Evolutionary conservation across 2,113 vertebrate species (phyloP).

Genomic region (Ploceus nigricollis): DNA sequence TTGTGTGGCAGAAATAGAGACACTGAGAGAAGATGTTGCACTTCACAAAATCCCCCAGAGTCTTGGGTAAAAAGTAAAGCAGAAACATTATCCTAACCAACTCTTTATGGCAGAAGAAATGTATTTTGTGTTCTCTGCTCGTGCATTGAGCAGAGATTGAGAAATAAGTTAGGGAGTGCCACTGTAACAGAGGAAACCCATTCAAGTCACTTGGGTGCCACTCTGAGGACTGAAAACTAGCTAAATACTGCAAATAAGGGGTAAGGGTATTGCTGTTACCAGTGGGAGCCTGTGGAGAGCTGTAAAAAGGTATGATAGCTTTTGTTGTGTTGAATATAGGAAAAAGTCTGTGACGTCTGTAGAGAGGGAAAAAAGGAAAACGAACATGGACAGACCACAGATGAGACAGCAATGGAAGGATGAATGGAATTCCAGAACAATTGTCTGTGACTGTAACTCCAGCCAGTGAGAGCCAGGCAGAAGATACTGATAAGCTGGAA

Average conservation of each 20-base stretch:
- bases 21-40: neutral
- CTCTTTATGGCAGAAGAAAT: neutral
- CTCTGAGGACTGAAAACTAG: neutral
- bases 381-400: neutral
- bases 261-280: neutral
- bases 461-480: neutral
- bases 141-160: neutral
- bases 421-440: neutral
- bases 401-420: neutral
- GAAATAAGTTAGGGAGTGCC: neutral
- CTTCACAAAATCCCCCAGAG: neutral
- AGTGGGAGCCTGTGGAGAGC: neutral
- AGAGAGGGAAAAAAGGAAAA: neutral
- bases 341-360: neutral
- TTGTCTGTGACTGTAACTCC: neutral
- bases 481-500: neutral
- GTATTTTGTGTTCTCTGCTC: neutral
- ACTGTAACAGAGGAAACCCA: neutral
- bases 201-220: neutral
- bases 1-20: neutral
- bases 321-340: neutral
- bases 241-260: neutral
- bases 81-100: neutral
- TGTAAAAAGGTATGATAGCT: neutral
- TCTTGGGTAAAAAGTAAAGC: neutral